Evolutionary conservation across 2,113 vertebrate genomes (phyloP).

Genomic region (Pongo pygmaeus): DNA sequence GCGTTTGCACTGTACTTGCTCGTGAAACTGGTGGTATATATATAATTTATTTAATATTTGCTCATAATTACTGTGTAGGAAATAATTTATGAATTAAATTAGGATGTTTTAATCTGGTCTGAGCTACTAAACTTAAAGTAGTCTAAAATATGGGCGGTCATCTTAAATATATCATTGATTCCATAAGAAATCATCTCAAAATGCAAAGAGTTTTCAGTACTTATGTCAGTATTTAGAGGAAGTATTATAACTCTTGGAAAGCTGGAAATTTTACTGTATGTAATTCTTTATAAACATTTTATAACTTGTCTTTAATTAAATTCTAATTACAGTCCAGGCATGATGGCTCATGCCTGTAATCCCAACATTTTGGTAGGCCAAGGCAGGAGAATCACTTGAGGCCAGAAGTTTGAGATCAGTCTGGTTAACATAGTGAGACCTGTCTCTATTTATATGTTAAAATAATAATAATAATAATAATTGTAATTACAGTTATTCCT

Average conservation of each 20-base stretch:
- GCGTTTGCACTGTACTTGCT: constrained; percentile 95
- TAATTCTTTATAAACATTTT: constrained; percentile 41
- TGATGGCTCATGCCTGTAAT: too few relatives aligned
- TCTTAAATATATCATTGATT: constrained; percentile 4
- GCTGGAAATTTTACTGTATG: background rate
- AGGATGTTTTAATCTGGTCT: background rate
- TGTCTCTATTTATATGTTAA: too few relatives aligned
- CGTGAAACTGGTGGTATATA: constrained; percentile 94
- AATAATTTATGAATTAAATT: background rate
- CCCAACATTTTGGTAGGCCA: too few relatives aligned
- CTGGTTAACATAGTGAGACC: too few relatives aligned
- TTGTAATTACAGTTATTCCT: constrained; percentile 18
- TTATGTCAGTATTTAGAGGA: background rate
- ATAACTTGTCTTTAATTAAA: constrained; percentile 32
- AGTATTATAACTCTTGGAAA: constrained; percentile 16
- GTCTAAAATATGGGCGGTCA: background rate
- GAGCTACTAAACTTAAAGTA: constrained; percentile 15
- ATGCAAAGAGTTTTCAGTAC: background rate
- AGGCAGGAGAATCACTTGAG: too few relatives aligned
- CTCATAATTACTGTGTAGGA: constrained; percentile 25
- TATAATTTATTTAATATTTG: constrained; percentile 53
- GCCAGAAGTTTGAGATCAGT: too few relatives aligned
- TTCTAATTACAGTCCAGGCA: too few relatives aligned
- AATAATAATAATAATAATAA: too few relatives aligned
- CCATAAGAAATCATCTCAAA: background rate